Base-by-base conservation (phyloP, 2,888 invertebrate genomes). In the Drosophila testacea region DNA sequence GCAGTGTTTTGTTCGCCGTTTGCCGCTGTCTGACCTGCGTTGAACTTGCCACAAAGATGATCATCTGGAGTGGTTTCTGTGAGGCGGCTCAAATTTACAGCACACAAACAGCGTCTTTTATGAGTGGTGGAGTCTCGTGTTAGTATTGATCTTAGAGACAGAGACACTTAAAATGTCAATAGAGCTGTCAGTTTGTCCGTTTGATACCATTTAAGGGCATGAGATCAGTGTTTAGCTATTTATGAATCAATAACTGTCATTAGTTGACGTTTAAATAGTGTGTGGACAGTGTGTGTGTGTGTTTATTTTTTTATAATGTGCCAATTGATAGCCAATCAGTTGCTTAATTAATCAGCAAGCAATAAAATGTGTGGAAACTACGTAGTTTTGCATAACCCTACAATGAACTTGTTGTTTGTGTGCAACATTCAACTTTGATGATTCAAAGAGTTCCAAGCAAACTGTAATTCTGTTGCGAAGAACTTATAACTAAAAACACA, bases 21-120 rank as follows among this genome's bases (percentile, higher is more conserved):
- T 16, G 16, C 16, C 16, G 16, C 16, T 16, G 16, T 66, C 65
- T 79, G 79, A 76, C 78, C 79, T 59, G 57, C 66, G 27, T 44
- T 77, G 73, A 73, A 73, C 74, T 39, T 38, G 41, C 27, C 63
- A n/a, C 54, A 36, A 65, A 71, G 50, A 91, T 91, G 91, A 91
- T 91, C 81, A 91, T 92, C 89, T 92, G 92, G 92, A 92, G 88
- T 82, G 92, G 92, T 69, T 92, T 92, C 79, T 91, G 90, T 71
- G 92, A 92, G 79, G 92, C 91, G 66, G 92, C 92, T 39, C 90
- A 90, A 79, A 81, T 92, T 46, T 92, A 92, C 77, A 92, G 92
- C 75, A 78, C 90, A 62, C 91, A 92, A 69, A 87, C 92, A 51
- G 91, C 92, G 59, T 84, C 89, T 48, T 91, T 92, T 71, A 90